A percentile compares a stretch with the other conserved stretches of the same genome.
Evolutionary conservation across 1,140 invertebrate genomes (phyloP).

Genomic region (Wiebesia pumilae): DNA sequence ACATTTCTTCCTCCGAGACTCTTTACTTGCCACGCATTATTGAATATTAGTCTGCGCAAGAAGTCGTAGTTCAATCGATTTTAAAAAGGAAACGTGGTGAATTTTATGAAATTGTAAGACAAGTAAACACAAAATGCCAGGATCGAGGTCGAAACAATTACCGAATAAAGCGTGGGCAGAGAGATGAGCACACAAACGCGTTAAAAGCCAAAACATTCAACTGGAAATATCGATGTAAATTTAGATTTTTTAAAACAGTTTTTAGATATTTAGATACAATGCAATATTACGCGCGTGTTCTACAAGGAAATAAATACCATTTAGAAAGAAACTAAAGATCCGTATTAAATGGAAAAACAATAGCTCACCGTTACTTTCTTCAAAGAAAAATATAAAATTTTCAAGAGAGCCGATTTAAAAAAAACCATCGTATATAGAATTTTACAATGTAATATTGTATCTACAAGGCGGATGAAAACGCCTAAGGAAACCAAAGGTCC

Average conservation of each 20-base stretch:
- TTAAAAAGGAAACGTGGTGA: not conserved
- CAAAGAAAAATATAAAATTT: too few relatives aligned
- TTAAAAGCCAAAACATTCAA: not conserved
- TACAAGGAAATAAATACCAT: too few relatives aligned
- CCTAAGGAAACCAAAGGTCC: not conserved
- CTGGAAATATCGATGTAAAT: not conserved
- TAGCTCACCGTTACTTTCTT: too few relatives aligned
- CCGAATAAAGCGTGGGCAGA: not conserved
- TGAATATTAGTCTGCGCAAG: not conserved
- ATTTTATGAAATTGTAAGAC: not conserved
- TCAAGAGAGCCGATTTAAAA: too few relatives aligned
- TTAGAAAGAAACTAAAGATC: too few relatives aligned
- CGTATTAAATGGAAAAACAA: too few relatives aligned
- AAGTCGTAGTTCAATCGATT: not conserved
- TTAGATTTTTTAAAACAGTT: not conserved
- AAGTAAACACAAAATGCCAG: not conserved
- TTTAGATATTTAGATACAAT: too few relatives aligned
- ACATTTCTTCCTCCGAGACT: too few relatives aligned
- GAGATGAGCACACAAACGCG: not conserved
- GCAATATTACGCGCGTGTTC: too few relatives aligned
- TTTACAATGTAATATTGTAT: too few relatives aligned
- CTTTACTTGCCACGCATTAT: not conserved
- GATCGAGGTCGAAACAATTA: not conserved
- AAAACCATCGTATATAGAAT: too few relatives aligned
- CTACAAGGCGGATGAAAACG: not conserved